A percentile compares a stretch with the other conserved stretches of the same genome.
Evolutionary conservation across 2,888 invertebrate species (phyloP).

Genomic region (Trachelus troglodyta): DNA sequence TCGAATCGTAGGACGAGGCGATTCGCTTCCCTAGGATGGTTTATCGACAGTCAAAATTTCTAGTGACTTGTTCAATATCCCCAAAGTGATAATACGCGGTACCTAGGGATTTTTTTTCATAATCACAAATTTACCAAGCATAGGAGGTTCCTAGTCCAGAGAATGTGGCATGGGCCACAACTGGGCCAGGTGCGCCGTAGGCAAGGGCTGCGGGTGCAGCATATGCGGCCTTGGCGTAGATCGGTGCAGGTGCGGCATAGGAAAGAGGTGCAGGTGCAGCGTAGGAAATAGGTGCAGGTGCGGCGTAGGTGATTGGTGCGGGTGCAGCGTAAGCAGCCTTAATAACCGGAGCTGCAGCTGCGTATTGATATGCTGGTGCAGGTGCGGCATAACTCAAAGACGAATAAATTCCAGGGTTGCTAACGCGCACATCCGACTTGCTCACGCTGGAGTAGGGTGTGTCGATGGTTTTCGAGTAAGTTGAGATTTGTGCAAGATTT

Average conservation of each 20-base stretch:
- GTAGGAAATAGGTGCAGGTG: slow-evolving; percentile 39
- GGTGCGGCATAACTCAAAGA: slow-evolving; percentile 44
- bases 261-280: slow-evolving; percentile 54
- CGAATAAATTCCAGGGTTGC: slow-evolving; percentile 71
- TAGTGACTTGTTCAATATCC: too few relatives aligned
- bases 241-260: slow-evolving; percentile 55
- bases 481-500: slow-evolving; percentile 74
- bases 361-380: slow-evolving; percentile 14
- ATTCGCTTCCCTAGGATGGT: too few relatives aligned
- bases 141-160: slow-evolving; percentile 73
- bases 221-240: slow-evolving; percentile 30
- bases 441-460: slow-evolving; percentile 80
- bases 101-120: too few relatives aligned
- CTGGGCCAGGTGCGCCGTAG: slow-evolving; percentile 28
- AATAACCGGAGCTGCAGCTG: slow-evolving; percentile 55
- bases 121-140: slow-evolving; percentile 69
- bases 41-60: too few relatives aligned
- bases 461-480: slow-evolving; percentile 77
- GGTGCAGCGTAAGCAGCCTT: slow-evolving; percentile 27
- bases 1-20: too few relatives aligned
- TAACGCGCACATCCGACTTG: slow-evolving; percentile 78
- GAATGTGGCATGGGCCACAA: slow-evolving; percentile 59
- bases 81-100: too few relatives aligned
- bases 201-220: slow-evolving; percentile 42
- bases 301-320: slow-evolving; percentile 35